Conservation (phyloP, 2,888 invertebrate genomes). For the Rotaria sp. region DNA sequence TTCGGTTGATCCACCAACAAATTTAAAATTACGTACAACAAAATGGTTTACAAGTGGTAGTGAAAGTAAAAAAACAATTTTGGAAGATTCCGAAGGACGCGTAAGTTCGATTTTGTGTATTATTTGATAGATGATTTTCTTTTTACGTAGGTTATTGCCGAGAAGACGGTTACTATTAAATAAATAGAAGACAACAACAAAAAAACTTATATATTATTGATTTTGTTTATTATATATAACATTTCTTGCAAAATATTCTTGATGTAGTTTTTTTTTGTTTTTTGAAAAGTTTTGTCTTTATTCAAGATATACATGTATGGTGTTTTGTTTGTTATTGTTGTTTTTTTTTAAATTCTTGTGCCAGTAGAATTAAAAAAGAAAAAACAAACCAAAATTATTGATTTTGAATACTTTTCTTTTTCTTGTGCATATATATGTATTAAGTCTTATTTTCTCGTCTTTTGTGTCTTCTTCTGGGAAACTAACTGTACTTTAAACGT, state of each 20-base stretch:
- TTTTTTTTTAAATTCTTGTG: not conserved
- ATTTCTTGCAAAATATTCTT: conserved; percentile 21
- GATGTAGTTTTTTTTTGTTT: conserved; percentile 26
- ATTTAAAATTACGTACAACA: not conserved
- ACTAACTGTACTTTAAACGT: not conserved
- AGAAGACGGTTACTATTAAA: not conserved
- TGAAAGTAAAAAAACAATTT: conserved; percentile 3
- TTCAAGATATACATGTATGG: not conserved
- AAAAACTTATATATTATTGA: not conserved
- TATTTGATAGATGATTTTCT: not conserved
- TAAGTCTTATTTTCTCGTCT: not conserved
- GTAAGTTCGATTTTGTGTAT: not conserved
- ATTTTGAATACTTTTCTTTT: not conserved
- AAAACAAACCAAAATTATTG: not conserved
- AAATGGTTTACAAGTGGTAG: not conserved
- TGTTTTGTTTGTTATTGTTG: too few species aligned
- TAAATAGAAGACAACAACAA: not conserved
- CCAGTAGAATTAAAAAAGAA: not conserved
- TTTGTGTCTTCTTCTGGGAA: not conserved
- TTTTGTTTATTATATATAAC: not conserved
- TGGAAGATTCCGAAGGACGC: conserved; percentile 6
- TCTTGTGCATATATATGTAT: not conserved
- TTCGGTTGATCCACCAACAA: conserved; percentile 3
- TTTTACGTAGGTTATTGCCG: not conserved
- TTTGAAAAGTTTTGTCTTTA: not conserved